These are phyloP conservation scores for Danaus chrysippus DNA, from an alignment of 2,888 invertebrate species.

Conservation along the genomic window DNA sequence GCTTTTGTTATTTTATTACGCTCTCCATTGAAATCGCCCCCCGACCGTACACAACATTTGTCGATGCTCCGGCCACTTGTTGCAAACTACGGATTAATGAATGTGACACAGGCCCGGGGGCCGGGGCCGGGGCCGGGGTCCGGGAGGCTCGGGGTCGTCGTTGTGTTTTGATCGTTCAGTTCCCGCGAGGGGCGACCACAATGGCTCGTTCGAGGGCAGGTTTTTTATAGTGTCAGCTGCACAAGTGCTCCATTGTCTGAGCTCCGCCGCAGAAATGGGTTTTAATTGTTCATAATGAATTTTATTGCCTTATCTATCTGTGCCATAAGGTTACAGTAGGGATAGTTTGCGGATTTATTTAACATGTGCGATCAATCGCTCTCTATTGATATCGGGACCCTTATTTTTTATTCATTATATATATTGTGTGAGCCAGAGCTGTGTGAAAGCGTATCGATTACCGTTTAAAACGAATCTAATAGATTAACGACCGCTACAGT, in stretches of 20 bases:
- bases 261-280: conserved; percentile 49
- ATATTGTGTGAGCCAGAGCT: conserved; percentile 53
- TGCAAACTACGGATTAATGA: conserved; percentile 41
- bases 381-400: conserved; percentile 38
- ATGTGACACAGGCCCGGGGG: conserved; percentile 32
- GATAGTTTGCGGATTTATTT: conserved; percentile 32
- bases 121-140: too few species aligned
- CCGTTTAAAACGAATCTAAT: conserved; percentile 52
- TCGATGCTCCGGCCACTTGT: conserved; percentile 45
- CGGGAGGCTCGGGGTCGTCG: conserved; percentile 32
- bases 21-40: conserved; percentile 9
- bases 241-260: conserved; percentile 63
- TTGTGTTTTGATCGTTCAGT: conserved; percentile 29
- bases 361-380: conserved; percentile 41
- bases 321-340: conserved; percentile 27
- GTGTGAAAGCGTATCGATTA: conserved; percentile 70
- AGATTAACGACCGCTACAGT: conserved; percentile 40
- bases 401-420: conserved; percentile 66
- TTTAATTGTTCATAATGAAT: conserved; percentile 41
- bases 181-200: conserved; percentile 30
- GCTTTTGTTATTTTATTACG: conserved; percentile 17
- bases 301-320: conserved; percentile 42
- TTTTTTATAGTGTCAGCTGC: conserved; percentile 71
- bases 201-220: conserved; percentile 39
- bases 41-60: conserved; percentile 34